Base-by-base conservation (phyloP, 2,113 vertebrate species). In the Thalassarche chlororhynchos region DNA sequence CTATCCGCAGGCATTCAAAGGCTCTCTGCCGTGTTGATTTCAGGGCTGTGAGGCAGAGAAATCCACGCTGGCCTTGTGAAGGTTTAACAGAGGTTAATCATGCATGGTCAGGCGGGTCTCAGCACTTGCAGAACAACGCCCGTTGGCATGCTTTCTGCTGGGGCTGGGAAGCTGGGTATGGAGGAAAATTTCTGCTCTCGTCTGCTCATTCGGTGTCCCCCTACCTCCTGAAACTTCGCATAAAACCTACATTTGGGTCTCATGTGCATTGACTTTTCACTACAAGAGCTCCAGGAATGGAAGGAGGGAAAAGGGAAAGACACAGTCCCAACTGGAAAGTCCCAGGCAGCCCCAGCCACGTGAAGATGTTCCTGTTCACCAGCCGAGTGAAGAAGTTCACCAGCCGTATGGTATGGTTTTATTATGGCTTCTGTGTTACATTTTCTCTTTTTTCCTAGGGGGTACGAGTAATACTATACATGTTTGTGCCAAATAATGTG, bases 91-190 rank as follows among this genome's bases (percentile, higher is more conserved):
- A 70, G 46, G 40, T 23, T 34, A 61, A 17, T 58, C 36, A 24
- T 15, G 26, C 47, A 7, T 0, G 1, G 25, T 10, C 31, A 23
- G n/a, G 11, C 0, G 0, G 29, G 66, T 42, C 72, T 76, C 1
- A 0, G 55, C 0, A 1, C 78, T 57, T 19, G 38, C 42, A 51
- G 57, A 85, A 38, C 28, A 57, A 46, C 0, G 0, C 18, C 34
- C 2, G 0, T 0, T 14, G 51, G 26, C 25, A 12, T 8, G 20
- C 16, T 40, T 79, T 3, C 29, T 81, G 31, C 26, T 57, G 14
- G 19, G 20, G 46, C 34, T 76, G 36, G 3, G 1, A 83, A 51
- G 32, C 29, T 25, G 31, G 15, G 8, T 11, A 66, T 2, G 17
- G 24, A 84, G n/a, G 42, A 71, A 81, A 40, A 74, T 3, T 78